Percentiles rank a stretch among this genome's conserved stretches.
Conservation (phyloP, 2,113 vertebrate species). For the Ivindomyrus marchei region DNA sequence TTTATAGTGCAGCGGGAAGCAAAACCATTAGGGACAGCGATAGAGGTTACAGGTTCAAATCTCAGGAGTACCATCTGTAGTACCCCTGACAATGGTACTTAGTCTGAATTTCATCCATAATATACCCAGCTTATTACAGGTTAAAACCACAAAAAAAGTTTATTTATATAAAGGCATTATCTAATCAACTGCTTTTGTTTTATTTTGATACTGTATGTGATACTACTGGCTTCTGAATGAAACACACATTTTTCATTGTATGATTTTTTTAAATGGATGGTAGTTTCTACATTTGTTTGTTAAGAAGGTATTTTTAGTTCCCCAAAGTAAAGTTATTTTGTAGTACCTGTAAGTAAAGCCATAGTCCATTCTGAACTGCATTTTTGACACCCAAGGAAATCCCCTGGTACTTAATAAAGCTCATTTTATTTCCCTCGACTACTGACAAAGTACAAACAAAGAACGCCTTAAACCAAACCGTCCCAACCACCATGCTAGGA, state of each 20-base stretch:
- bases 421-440: not conserved
- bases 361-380: not conserved
- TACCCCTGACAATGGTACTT: not conserved
- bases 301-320: not conserved
- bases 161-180: not conserved
- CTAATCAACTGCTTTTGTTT: not conserved
- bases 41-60: not conserved
- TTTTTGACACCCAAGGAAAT: not conserved
- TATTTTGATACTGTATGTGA: not conserved
- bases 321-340: not conserved
- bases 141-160: not conserved
- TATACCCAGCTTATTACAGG: not conserved
- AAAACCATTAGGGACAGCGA: not conserved
- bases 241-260: not conserved
- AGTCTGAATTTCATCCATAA: not conserved
- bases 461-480: not conserved
- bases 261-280: not conserved
- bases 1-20: not conserved
- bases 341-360: not conserved
- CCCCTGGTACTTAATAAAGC: not conserved
- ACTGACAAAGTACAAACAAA: not conserved
- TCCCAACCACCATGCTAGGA: not conserved
- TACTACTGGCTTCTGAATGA: not conserved
- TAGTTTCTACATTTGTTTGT: not conserved
- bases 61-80: not conserved